Evolutionary conservation across 2,797 vertebrate species (phyloP).

Genomic region (Cygnus olor): DNA sequence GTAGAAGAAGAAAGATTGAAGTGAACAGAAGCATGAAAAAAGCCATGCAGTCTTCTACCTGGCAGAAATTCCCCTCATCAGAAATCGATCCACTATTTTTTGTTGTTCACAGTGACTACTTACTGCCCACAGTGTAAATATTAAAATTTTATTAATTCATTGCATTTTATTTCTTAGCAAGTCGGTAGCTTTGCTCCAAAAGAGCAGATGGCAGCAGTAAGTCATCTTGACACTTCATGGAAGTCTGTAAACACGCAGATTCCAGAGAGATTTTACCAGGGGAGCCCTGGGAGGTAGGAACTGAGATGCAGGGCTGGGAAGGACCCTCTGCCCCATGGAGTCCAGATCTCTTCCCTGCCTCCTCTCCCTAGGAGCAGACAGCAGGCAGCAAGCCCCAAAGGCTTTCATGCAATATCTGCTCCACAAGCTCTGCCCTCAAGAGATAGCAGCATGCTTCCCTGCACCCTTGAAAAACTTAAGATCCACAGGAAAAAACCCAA

Average conservation of each 20-base stretch:
- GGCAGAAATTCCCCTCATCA: not conserved
- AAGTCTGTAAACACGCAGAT: not conserved
- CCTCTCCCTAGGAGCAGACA: not conserved
- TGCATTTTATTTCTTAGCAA: not conserved
- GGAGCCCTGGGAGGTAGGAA: not conserved
- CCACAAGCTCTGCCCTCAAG: not conserved
- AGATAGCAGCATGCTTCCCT: not conserved
- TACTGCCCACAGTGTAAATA: not conserved
- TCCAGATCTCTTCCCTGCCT: not conserved
- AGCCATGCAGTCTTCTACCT: not conserved
- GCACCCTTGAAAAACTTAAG: not conserved
- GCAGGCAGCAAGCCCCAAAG: not conserved
- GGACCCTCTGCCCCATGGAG: rapidly evolving
- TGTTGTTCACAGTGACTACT: not conserved
- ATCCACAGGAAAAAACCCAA: not conserved
- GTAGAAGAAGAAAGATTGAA: not conserved
- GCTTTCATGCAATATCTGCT: not conserved
- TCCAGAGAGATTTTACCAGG: not conserved
- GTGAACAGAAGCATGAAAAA: not conserved
- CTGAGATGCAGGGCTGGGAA: not conserved
- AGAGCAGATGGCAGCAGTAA: not conserved
- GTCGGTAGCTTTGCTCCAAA: not conserved
- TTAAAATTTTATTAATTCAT: not conserved
- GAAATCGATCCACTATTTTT: not conserved
- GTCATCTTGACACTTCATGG: not conserved